A percentile compares a stretch with the other conserved stretches of the same genome.
phyloP scores from a whole-genome alignment of 2,888 invertebrate genomes.

The Drosophila dives region DNA sequence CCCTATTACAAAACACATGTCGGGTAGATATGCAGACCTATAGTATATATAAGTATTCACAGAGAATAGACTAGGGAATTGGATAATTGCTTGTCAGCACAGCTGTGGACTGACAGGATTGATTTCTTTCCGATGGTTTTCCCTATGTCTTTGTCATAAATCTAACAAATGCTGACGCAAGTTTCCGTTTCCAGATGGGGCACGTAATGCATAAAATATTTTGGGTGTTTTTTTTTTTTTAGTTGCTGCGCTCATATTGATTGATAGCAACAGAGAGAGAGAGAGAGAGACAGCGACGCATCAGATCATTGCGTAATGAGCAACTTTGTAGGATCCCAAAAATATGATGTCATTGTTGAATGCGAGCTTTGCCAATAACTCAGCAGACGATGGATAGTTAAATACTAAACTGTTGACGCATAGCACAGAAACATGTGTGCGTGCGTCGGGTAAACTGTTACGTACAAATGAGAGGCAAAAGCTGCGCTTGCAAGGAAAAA shows the following conservation, averaged over 20 bases:
- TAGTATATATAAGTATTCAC: neutral
- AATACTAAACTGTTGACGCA: conserved; percentile 55
- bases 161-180: conserved; percentile 45
- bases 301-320: conserved; percentile 53
- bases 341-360: conserved; percentile 46
- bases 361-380: conserved; percentile 62
- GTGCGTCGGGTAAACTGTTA: conserved; percentile 19
- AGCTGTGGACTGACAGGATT: conserved; percentile 10
- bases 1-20: neutral
- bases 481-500: conserved; percentile 18
- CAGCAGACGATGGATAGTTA: conserved; percentile 55
- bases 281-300: conserved; percentile 21
- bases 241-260: conserved; percentile 16
- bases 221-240: conserved; percentile 7
- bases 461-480: conserved; percentile 29
- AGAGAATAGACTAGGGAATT: neutral
- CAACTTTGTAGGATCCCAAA: conserved; percentile 35
- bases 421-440: conserved; percentile 1
- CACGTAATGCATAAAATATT: conserved; percentile 35
- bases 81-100: conserved; percentile 11
- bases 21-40: neutral
- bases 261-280: conserved; percentile 10
- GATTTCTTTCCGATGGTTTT: neutral
- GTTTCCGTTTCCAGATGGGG: conserved; percentile 46
- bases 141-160: conserved; percentile 22